Base-by-base conservation (phyloP, 2,888 invertebrate genomes). In the Xanthia icteritia region DNA sequence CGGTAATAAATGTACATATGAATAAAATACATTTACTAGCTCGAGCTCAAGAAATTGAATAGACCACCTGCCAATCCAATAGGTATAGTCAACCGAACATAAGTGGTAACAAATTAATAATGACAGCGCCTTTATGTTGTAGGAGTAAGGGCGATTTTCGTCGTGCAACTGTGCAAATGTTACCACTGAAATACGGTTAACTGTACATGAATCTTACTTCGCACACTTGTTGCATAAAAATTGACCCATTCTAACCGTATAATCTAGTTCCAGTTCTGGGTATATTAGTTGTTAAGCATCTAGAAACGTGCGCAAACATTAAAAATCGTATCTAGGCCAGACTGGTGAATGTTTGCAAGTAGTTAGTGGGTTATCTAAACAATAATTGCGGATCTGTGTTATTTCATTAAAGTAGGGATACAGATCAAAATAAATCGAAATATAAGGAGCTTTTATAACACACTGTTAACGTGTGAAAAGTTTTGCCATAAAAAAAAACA, bases 351-450 rank as follows among this genome's bases (percentile, higher is more conserved):
- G 23, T 60, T 73, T 61, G 51, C 51, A 71, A 36, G 36, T 36
- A 58, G 36, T 71, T 60, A 82, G 27, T 64, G 27, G 83, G 84
- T 82, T 83, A 71, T 67, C 27, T 31, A 67, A 79, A 63, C 84
- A 82, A 79, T 64, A 39, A 56, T 64, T 71, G 45, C 13, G 31
- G 60, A 68, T 74, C 74, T 79, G 80, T 75, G 48, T 64, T 71
- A 60, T 79, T 68, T 82, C 66, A 69, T 42, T 23, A 56, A 73
- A 68, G 72, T 65, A 56, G 51, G 31, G 13, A 48, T 63, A 20
- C 58, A 27, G 45, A 68, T 77, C 39, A 56, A 69, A 77, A 77
- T 54, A 45, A 68, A 72, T 60, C 51, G 31, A 48, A 72, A 56
- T 15, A 5, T 9, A 82, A 6, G 23, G 6, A 60, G 31, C 4